Evolutionary conservation across 2,113 vertebrate genomes (phyloP), one percentile per base, ranked within the genome.

Genomic region (Istiophorus platypterus): DNA sequence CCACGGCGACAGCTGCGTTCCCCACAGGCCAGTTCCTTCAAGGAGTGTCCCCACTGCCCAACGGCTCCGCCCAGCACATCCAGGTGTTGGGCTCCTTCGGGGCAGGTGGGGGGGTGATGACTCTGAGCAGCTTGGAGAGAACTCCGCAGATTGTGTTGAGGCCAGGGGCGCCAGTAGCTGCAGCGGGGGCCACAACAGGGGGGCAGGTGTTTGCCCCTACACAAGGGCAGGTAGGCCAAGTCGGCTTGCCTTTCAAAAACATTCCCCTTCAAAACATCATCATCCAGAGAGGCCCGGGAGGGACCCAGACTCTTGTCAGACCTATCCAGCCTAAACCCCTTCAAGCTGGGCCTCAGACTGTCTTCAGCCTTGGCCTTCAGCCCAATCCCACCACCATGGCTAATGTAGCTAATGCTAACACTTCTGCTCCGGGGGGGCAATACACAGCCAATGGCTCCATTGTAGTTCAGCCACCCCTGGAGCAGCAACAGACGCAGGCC

Each of bases 221-320:
- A 11, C 95, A 96, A 92, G 95, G 96, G 76, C 93, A 91, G 26
- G 69, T 91, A 4, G 95, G 96, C 90, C 97, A 97, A 24, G 95
- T 98, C 31, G 96, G 97, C 0, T 94, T 99, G 91, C 97, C 97
- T 4, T 98, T 98, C 91, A 99, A 97, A 92, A 98, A 97, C 2
- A 95, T 99, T 88, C 97, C 97, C 66, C 96, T 99, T 82, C 98
- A 99, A 92, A 99, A 99, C 88, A 97, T 99, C 90, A 99, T 99
- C 84, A 98, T 99, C 88, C 98, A 99, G 68, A 96, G 98, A 91
- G 97, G 97, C 72, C 97, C 97, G 18, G 95, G 96, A 65, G 95
- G 96, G 51, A 85, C 94, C 59, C 95, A 96, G 91, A 89, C 95
- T 47, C 81, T 95, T 26, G 90, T 95, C 7, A 95, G 96, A 95